These are phyloP conservation scores for Diacarnus erythraeanus DNA, from an alignment of 37 sponge, comb jelly and placozoan genomes.

Conservation along the genomic window DNA sequence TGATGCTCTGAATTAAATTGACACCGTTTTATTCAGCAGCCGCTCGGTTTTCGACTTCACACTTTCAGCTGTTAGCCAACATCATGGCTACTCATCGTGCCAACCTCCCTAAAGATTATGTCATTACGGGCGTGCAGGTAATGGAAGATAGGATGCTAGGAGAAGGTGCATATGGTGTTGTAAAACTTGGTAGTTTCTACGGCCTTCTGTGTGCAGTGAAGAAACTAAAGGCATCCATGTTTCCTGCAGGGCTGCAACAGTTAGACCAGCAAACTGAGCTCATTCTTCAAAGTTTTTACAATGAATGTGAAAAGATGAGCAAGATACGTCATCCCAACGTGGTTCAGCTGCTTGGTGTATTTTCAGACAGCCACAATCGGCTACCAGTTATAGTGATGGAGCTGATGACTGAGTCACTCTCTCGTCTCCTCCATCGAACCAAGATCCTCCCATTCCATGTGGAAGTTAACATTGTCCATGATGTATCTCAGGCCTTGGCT, in stretches of 20 bases:
- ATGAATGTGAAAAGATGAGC: conserved; percentile 48
- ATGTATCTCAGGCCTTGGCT: conserved; percentile 44
- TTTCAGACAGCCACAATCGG: conserved; percentile 18
- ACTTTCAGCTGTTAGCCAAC: no score
- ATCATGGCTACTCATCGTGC: background rate
- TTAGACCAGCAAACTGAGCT: conserved; percentile 52
- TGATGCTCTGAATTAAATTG: no score
- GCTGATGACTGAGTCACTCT: conserved; percentile 40
- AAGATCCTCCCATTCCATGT: conserved; percentile 33
- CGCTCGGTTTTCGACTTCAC: no score
- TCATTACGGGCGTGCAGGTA: conserved; percentile 38
- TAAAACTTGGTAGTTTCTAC: conserved; percentile 38
- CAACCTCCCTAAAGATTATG: conserved; percentile 35
- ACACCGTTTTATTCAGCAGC: no score
- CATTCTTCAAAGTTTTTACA: conserved; percentile 42
- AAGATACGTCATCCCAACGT: conserved; percentile 52
- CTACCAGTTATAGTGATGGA: conserved; percentile 65
- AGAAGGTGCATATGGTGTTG: conserved; percentile 55
- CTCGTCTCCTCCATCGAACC: conserved; percentile 29
- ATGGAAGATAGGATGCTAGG: conserved; percentile 30
- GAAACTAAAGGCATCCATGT: conserved; percentile 48
- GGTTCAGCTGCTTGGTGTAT: conserved; percentile 41
- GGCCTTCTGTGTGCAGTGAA: conserved; percentile 49
- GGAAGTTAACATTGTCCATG: conserved; percentile 53
- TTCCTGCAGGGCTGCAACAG: conserved; percentile 35